A percentile compares a stretch with the other conserved stretches of the same genome.
Conservation (phyloP, 2,113 vertebrate genomes). For the Sceloporus tristichus region DNA sequence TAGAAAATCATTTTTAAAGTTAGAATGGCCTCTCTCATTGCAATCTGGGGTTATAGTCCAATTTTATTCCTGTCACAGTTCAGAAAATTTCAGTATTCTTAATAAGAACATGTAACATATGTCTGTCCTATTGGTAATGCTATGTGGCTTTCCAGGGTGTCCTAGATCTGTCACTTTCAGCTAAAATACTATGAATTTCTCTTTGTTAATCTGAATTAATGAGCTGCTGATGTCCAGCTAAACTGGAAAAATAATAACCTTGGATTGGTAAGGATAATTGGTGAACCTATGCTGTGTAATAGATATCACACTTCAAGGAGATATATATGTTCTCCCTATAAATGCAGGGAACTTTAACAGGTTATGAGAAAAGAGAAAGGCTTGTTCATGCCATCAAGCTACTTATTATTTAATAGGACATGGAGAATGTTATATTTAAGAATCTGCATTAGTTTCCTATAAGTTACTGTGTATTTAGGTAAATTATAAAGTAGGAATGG, state of each 20-base stretch:
- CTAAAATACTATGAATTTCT: conserved; percentile 20
- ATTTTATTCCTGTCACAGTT: conserved; percentile 33
- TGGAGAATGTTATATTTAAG: background rate
- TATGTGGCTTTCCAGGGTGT: conserved; percentile 47
- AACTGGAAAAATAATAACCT: background rate
- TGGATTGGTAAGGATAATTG: conserved; percentile 17
- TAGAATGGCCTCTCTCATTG: conserved; percentile 2
- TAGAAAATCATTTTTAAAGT: background rate
- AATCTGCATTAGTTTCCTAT: background rate
- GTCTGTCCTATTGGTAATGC: conserved; percentile 25
- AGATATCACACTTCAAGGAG: background rate
- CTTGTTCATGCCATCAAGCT: fast-evolving
- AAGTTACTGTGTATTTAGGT: background rate
- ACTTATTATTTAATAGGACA: background rate
- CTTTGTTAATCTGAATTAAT: conserved; percentile 71
- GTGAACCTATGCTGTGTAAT: fast-evolving
- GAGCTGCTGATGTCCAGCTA: conserved; percentile 55
- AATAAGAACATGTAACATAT: conserved; percentile 48
- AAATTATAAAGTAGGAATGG: background rate
- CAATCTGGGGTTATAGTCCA: conserved; percentile 18
- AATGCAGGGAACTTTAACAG: background rate
- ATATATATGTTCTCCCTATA: background rate
- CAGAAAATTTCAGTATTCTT: conserved; percentile 41
- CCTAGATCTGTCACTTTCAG: conserved; percentile 65
- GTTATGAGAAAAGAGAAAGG: background rate